Evolutionary conservation across 2,888 invertebrate genomes (phyloP).

Genomic region (Eremobia ochroleuca): DNA sequence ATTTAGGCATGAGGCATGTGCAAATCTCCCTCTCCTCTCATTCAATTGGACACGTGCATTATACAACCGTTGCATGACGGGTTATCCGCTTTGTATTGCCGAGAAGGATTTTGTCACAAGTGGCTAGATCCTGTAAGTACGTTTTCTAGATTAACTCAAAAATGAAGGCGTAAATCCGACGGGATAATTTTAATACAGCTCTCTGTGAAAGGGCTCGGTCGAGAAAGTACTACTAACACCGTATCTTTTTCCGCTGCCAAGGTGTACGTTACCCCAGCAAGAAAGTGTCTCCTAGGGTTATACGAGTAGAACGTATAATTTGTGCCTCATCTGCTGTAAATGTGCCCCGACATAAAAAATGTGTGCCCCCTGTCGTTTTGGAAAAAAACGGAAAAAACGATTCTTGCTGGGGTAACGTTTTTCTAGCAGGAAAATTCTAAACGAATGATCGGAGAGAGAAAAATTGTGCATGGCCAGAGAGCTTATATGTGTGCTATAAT

Average conservation of each 20-base stretch:
- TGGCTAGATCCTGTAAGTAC: slow-evolving; percentile 45
- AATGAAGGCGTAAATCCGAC: background rate
- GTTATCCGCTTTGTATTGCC: slow-evolving; percentile 49
- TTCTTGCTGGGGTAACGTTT: too few species aligned
- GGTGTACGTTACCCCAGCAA: too few species aligned
- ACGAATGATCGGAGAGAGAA: too few species aligned
- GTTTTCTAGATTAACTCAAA: slow-evolving; percentile 9
- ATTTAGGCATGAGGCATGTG: slow-evolving; percentile 45
- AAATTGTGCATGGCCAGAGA: too few species aligned
- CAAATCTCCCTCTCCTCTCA: slow-evolving; percentile 46
- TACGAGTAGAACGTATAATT: too few species aligned
- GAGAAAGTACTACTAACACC: slow-evolving; percentile 6
- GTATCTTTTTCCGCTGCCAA: background rate
- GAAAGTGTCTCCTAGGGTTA: too few species aligned
- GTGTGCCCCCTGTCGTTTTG: too few species aligned
- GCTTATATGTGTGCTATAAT: too few species aligned
- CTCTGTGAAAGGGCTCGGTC: slow-evolving; percentile 3
- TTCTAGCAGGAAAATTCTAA: too few species aligned
- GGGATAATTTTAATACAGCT: background rate
- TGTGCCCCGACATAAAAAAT: too few species aligned
- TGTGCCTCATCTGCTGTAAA: too few species aligned
- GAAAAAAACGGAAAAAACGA: too few species aligned
- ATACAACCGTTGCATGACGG: slow-evolving; percentile 45
- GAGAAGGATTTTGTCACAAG: slow-evolving; percentile 49
- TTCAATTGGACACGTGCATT: slow-evolving; percentile 51